A percentile compares a stretch with the other conserved stretches of the same genome.
Evolutionary conservation across 2,888 invertebrate genomes (phyloP).

Genomic region (Siphlonurus alternatus): DNA sequence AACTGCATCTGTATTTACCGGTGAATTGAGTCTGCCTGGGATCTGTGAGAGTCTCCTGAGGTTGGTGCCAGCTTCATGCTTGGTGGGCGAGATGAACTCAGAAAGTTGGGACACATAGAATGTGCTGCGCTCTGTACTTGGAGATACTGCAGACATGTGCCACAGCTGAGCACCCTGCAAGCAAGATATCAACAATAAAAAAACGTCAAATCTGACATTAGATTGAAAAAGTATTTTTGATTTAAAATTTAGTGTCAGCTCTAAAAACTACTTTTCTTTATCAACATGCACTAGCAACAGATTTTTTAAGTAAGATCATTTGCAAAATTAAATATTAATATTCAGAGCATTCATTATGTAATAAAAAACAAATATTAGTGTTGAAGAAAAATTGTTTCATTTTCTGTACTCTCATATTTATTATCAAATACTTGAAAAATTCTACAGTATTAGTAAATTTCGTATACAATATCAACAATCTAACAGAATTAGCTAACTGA

Average conservation of each 20-base stretch:
- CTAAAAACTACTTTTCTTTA: neutral
- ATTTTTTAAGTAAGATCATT: slow-evolving; percentile 1
- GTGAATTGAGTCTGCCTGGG: slow-evolving; percentile 13
- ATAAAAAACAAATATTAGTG: too few species aligned
- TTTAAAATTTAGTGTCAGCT: neutral
- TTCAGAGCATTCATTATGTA: too few species aligned
- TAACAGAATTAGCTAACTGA: too few species aligned
- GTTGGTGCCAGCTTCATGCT: slow-evolving; percentile 11
- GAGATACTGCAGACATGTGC: neutral
- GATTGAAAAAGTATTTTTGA: neutral
- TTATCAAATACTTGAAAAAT: too few species aligned
- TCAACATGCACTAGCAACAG: slow-evolving; percentile 5
- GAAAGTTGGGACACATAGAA: slow-evolving; percentile 20
- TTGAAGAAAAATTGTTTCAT: too few species aligned
- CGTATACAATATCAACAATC: too few species aligned
- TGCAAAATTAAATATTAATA: too few species aligned
- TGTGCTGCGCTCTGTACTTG: slow-evolving; percentile 1
- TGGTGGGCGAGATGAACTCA: slow-evolving; percentile 14
- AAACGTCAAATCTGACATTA: too few species aligned
- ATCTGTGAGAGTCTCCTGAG: slow-evolving; percentile 15
- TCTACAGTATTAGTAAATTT: too few species aligned
- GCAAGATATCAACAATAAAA: too few species aligned
- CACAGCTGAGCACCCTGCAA: neutral
- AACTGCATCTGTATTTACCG: slow-evolving; percentile 8
- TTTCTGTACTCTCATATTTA: too few species aligned